phyloP scores from a whole-genome alignment of 2,797 vertebrate species.

The Gorsachius magnificus region DNA sequence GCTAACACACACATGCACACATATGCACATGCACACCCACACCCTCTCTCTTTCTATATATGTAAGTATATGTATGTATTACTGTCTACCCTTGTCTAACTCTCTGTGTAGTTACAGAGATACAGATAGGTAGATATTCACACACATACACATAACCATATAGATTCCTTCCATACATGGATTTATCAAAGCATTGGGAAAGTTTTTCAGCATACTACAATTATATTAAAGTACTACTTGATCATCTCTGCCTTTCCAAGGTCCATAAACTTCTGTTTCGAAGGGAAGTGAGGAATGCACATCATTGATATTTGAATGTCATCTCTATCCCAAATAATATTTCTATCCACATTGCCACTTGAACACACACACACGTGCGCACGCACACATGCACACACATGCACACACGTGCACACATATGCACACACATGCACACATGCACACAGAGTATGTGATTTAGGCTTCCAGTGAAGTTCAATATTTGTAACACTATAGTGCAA shows the following conservation, averaged over 20 bases:
- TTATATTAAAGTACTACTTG: slow-evolving; percentile 26
- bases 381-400: not conserved
- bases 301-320: slow-evolving; percentile 86
- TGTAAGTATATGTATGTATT: slow-evolving; percentile 82
- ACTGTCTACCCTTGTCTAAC: slow-evolving; percentile 39
- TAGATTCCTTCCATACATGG: slow-evolving; percentile 85
- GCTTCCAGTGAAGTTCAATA: slow-evolving; percentile 90
- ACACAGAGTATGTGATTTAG: slow-evolving; percentile 75
- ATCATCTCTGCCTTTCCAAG: slow-evolving; percentile 60
- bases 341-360: slow-evolving; percentile 6
- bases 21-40: slow-evolving; percentile 35
- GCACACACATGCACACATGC: not conserved
- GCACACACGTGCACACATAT: not conserved
- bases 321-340: slow-evolving; percentile 20
- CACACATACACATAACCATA: slow-evolving; percentile 74
- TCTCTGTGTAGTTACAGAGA: slow-evolving; percentile 47
- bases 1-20: slow-evolving; percentile 78
- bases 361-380: not conserved
- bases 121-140: slow-evolving; percentile 19
- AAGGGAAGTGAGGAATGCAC: slow-evolving; percentile 96
- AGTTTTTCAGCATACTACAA: slow-evolving; percentile 58
- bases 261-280: slow-evolving; percentile 72
- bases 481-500: slow-evolving; percentile 94
- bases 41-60: slow-evolving; percentile 75
- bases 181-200: slow-evolving; percentile 58